Conservation (phyloP, 2,888 invertebrate genomes). For the Zonitis immaculata region DNA sequence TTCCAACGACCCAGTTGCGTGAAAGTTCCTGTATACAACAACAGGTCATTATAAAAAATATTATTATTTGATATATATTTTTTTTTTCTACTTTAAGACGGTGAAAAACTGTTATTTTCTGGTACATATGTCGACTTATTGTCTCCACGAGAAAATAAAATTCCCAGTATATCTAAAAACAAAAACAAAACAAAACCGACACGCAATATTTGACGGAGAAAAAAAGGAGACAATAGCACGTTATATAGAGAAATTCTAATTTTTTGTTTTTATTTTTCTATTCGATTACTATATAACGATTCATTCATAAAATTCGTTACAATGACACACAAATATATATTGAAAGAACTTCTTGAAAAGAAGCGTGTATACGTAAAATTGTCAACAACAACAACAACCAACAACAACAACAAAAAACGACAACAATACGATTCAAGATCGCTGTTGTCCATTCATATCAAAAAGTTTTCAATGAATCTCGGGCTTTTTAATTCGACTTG, state of each 20-base stretch:
- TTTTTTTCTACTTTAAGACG: conserved; percentile 2
- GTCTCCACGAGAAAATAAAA: conserved; percentile 12
- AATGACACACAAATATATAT: neutral
- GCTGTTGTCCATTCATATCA: conserved; percentile 3
- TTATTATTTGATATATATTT: conserved; percentile 8
- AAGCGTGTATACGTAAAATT: conserved; percentile 14
- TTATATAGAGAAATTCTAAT: too few relatives aligned
- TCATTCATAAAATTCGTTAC: conserved; percentile 17
- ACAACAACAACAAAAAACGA: too few relatives aligned
- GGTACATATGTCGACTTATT: conserved; percentile 16
- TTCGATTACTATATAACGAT: neutral
- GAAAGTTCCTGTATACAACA: conserved; percentile 5
- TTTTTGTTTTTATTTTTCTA: neutral
- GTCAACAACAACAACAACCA: too few relatives aligned
- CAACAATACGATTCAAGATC: conserved; percentile 14
- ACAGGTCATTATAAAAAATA: conserved; percentile 12
- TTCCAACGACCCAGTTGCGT: too few relatives aligned
- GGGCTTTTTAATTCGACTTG: conserved; percentile 12
- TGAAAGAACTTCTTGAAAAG: conserved; percentile 4
- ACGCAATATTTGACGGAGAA: neutral
- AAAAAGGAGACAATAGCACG: neutral
- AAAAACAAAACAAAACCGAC: neutral
- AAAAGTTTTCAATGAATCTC: conserved; percentile 12
- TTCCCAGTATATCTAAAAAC: conserved; percentile 5
- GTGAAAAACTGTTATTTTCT: conserved; percentile 14